Evolutionary conservation across 2,113 vertebrate species (phyloP), one percentile per base, ranked within the genome.

Genomic region (Peucedramus taeniatus): DNA sequence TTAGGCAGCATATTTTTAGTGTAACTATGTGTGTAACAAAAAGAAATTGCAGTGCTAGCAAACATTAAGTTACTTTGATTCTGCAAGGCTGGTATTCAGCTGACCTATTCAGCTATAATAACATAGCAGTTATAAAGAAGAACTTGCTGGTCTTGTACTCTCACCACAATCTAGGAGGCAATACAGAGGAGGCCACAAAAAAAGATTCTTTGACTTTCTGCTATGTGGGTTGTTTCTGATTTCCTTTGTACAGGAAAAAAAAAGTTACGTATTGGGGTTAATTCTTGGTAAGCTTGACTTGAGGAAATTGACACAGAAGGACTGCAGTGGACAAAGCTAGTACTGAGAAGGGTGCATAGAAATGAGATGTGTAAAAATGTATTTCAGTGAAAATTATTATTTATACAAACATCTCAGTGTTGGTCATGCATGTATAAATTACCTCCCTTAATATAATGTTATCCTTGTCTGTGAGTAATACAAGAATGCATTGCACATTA

Each of bases 261-360:
- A 6, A 13, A 54, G 3, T 61, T 33, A 3, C 1, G 8, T 70
- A 66, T 89, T 76, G 7, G 68, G 15, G 2, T 40, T 61, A 76
- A 56, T 89, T 83, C 49, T 42, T 47, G 20, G 17, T 86, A 39
- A 72, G 3, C 22, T 59, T 90, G 18, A 68, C 13, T 14, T 56
- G 49, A 81, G 19, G 35, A 79, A 75, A 42, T 37, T 6, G 8
- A 31, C 7, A 7, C 0, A 0, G 13, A 83, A 35, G 26, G 47
- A 54, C 15, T 63, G 13, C 37, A 54, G 17, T 22, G 30, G 44
- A 61, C 31, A 80, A 56, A 80, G 28, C 5, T 60, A 47, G 7
- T 68, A 50, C 15, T 71, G 26, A 33, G 74, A 61, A 49, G 6
- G 9, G 7, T 72, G 8, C 60, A 27, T 8, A 64, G 65, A 51